Evolutionary conservation across 1,140 invertebrate species (phyloP).

Genomic region (Drosophila arawakana): DNA sequence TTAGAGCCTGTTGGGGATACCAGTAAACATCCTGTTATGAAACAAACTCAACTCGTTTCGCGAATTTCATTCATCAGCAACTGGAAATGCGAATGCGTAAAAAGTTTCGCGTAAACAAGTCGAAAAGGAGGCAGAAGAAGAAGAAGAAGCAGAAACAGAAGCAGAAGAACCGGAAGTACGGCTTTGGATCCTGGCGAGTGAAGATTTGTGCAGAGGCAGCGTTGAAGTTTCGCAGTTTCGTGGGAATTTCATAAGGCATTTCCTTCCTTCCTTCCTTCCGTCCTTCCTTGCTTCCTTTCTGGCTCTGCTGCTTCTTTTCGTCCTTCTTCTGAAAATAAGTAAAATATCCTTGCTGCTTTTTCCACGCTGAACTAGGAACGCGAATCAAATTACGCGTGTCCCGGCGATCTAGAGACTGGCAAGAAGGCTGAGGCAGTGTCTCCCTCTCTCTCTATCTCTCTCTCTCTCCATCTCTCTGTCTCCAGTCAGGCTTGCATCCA

Average conservation of each 20-base stretch:
- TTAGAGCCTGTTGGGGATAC: constrained; percentile 21
- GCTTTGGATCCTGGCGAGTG: constrained; percentile 9
- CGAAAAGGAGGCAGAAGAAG: neutral
- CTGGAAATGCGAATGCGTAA: constrained; percentile 56
- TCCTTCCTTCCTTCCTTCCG: constrained; percentile 60
- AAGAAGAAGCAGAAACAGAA: neutral
- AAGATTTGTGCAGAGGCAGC: neutral
- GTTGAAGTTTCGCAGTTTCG: constrained; percentile 50
- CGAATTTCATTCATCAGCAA: constrained; percentile 57
- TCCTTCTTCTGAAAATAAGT: no score
- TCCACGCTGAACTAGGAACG: constrained; percentile 53
- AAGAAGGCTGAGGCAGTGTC: constrained; percentile 4
- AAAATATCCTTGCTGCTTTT: neutral
- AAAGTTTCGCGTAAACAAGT: constrained; percentile 70
- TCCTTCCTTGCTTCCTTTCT: constrained; percentile 54
- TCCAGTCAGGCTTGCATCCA: no score
- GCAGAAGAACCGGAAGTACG: constrained; percentile 60
- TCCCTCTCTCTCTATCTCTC: neutral
- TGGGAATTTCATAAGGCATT: constrained; percentile 71
- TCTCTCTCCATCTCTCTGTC: constrained; percentile 9
- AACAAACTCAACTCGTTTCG: constrained; percentile 50
- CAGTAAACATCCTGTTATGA: constrained; percentile 70
- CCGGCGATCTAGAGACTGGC: neutral
- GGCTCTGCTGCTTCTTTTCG: neutral
- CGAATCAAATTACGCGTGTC: constrained; percentile 76